Evolutionary conservation across 2,113 vertebrate genomes (phyloP).

Genomic region (Psammodynastes pulverulentus): DNA sequence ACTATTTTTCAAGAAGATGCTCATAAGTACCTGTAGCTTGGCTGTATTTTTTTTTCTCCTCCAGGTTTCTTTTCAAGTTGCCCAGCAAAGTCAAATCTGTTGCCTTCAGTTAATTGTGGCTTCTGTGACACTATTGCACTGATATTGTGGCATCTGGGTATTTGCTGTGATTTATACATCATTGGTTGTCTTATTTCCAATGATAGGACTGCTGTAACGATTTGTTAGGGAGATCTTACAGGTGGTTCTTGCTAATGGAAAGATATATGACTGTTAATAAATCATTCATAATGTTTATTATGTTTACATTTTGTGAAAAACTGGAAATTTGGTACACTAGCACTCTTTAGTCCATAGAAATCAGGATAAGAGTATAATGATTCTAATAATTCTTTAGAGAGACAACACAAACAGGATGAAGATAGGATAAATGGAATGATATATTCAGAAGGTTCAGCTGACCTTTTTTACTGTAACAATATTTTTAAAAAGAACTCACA

Average conservation of each 20-base stretch:
- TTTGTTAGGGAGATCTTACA: background rate
- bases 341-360: background rate
- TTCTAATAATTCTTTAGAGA: background rate
- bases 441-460: background rate
- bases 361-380: background rate
- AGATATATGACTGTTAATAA: too few relatives aligned
- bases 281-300: background rate
- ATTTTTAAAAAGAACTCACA: background rate
- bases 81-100: background rate
- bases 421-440: background rate
- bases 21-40: background rate
- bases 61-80: conserved; percentile 7
- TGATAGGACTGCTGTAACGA: background rate
- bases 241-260: background rate
- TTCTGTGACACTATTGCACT: background rate
- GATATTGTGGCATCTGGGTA: background rate
- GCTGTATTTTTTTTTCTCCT: background rate
- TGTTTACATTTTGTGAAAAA: background rate
- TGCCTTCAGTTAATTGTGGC: conserved; percentile 4
- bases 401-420: background rate
- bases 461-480: background rate
- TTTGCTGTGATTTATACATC: background rate
- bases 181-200: background rate
- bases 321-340: background rate
- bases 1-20: background rate